Conservation (phyloP, 2,113 vertebrate species). For the Neodontobutis hainanensis region DNA sequence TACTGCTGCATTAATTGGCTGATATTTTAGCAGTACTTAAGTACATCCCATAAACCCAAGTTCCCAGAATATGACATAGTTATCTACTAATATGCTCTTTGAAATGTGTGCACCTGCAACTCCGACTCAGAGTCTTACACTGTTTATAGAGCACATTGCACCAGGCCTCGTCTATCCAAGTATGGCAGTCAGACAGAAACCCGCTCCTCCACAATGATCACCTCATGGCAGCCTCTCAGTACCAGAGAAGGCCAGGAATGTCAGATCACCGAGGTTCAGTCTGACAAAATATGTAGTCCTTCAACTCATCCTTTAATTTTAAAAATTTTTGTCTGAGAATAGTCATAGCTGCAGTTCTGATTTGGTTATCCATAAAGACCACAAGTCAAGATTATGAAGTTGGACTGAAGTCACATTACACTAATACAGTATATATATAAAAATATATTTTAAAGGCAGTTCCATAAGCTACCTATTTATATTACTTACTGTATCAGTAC, state of each 20-base stretch:
- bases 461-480: too few species aligned
- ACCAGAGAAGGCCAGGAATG: constrained; percentile 74
- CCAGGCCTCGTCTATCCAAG: constrained; percentile 64
- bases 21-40: not conserved
- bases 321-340: not conserved
- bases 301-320: constrained; percentile 28
- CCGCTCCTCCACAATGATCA: constrained; percentile 52
- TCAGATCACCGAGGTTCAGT: constrained; percentile 43
- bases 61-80: not conserved
- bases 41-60: not conserved
- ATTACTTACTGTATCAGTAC: too few species aligned
- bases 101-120: constrained; percentile 19
- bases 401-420: too few species aligned
- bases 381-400: too few species aligned
- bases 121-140: constrained; percentile 3
- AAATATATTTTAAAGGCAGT: too few species aligned
- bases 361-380: too few species aligned
- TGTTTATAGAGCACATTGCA: constrained; percentile 65
- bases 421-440: too few species aligned
- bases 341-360: not conserved
- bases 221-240: constrained; percentile 38
- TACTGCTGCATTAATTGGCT: not conserved
- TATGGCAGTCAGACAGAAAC: constrained; percentile 69
- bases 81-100: constrained; percentile 11
- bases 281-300: constrained; percentile 30